These are phyloP conservation scores for Procambarus virginalis DNA, from an alignment of 1,140 invertebrate species.

Conservation along the genomic window DNA sequence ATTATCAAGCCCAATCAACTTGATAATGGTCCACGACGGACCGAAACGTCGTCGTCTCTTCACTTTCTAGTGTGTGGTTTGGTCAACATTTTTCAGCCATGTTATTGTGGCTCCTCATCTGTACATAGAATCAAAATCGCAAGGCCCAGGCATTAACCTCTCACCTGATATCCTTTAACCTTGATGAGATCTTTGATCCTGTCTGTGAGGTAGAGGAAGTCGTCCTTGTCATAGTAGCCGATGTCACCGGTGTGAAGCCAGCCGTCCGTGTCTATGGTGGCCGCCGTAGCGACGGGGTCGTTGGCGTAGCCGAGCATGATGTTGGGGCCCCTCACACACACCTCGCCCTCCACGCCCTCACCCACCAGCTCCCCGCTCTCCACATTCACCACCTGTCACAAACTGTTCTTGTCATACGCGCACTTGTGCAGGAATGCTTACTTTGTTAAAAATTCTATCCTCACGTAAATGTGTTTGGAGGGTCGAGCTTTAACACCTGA, in stretches of 20 bases:
- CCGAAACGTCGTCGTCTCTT: too few relatives aligned
- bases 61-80: too few relatives aligned
- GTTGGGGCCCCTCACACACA: neutral
- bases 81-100: too few relatives aligned
- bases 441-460: too few relatives aligned
- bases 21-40: too few relatives aligned
- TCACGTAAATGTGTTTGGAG: too few relatives aligned
- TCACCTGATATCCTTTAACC: neutral
- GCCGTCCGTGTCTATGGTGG: slow-evolving; percentile 28
- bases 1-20: too few relatives aligned
- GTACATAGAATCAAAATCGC: too few relatives aligned
- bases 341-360: neutral
- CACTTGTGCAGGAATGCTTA: too few relatives aligned
- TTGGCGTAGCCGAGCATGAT: slow-evolving; percentile 1
- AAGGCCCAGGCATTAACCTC: neutral
- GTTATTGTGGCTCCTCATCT: too few relatives aligned
- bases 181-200: slow-evolving; percentile 70
- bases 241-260: slow-evolving; percentile 68
- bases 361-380: neutral
- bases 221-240: slow-evolving; percentile 71
- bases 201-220: slow-evolving; percentile 70
- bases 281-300: neutral
- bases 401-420: too few relatives aligned
- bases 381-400: neutral
- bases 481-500: too few relatives aligned